These are phyloP conservation scores for Sciurus niger DNA, from an alignment of 2,113 vertebrate species.

Conservation along the genomic window DNA sequence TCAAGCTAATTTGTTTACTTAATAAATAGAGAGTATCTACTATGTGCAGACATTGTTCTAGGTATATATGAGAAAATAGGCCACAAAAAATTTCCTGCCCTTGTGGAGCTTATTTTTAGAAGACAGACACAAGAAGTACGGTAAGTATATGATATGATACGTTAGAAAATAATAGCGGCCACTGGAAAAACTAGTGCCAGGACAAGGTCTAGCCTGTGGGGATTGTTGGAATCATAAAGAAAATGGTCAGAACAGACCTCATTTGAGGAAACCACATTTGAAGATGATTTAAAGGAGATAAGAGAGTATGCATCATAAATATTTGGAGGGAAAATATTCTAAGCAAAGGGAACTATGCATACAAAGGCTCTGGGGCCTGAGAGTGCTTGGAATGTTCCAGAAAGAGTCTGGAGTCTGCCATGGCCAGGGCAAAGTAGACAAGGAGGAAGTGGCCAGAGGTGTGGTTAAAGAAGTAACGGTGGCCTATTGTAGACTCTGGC, in stretches of 20 bases:
- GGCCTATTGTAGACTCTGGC: neutral
- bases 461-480: neutral
- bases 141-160: no score
- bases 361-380: neutral
- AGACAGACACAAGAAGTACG: neutral
- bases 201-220: neutral
- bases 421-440: neutral
- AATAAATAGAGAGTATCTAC: neutral
- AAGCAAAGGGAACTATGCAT: neutral
- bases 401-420: neutral
- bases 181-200: neutral
- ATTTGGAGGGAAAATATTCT: neutral
- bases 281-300: neutral
- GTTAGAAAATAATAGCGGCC: neutral
- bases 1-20: conserved; percentile 21
- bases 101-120: neutral
- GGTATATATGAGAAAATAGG: conserved; percentile 4
- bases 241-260: neutral
- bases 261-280: neutral
- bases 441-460: neutral
- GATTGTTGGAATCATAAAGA: neutral
- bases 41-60: neutral
- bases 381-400: no score
- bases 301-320: neutral
- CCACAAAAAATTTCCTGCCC: neutral